Conservation (phyloP, 2,888 invertebrate genomes). For the Phoenoteleia sp. region DNA sequence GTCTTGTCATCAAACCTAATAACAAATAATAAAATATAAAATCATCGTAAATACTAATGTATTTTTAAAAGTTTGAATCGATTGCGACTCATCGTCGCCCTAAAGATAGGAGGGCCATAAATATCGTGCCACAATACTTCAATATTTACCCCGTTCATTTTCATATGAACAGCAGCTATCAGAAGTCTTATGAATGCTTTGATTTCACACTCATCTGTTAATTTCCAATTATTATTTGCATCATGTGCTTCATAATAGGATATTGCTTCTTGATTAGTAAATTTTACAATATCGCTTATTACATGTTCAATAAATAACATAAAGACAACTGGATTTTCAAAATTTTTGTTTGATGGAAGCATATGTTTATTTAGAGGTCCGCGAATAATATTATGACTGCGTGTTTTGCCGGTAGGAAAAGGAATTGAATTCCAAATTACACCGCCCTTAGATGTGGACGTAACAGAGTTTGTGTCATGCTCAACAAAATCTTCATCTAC, state of each 20-base stretch:
- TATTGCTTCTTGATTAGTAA: neutral
- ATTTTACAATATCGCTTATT: no score
- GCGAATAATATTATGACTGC: neutral
- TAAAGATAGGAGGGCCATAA: neutral
- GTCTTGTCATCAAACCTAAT: no score
- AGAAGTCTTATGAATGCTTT: neutral
- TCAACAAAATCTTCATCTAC: neutral
- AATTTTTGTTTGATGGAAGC: neutral
- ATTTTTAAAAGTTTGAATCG: no score
- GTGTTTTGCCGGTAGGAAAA: neutral
- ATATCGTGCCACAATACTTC: neutral
- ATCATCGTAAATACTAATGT: no score
- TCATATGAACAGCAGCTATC: neutral
- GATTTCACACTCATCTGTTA: neutral
- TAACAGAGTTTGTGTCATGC: neutral
- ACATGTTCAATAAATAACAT: no score
- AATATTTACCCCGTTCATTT: neutral
- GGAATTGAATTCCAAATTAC: conserved; percentile 3
- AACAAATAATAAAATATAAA: no score
- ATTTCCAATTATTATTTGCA: neutral
- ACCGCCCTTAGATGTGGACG: neutral
- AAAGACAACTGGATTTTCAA: neutral
- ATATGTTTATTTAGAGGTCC: conserved; percentile 2
- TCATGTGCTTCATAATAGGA: neutral
- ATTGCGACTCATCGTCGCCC: neutral